Base-by-base conservation (phyloP, 2,888 invertebrate genomes). In the Pollenia labialis region DNA sequence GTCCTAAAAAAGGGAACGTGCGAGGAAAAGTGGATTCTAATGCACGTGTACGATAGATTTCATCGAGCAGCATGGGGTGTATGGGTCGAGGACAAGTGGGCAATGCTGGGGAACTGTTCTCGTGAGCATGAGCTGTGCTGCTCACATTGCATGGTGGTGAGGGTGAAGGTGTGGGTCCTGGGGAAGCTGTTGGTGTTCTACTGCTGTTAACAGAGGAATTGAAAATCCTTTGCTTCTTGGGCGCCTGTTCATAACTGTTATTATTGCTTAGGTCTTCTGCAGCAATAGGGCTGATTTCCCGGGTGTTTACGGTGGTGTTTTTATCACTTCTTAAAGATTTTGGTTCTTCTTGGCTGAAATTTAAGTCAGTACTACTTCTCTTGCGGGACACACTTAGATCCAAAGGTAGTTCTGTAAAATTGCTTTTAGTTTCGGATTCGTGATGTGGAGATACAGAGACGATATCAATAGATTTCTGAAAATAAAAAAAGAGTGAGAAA, bases 1-100 rank as follows among this genome's bases (percentile, higher is more conserved):
- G 95, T 91, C 96, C 96, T 94, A 97, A 95, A 95, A 97, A 97
- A 94, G 97, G 96, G 91, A 97, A 96, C 0, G 95, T 95, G 0
- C 95, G 94, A 81, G 95, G 95, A 16, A 96, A 94, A 0, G 96
- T 94, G 0, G 87, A 85, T 60, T 85, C 0, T 32, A 96, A 91
- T 12, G 89, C 94, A 75, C 95, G 94, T 44, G 95, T 94, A 62
- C 96, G 94, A 91, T 96, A 97, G 94, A 97, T 95, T 2, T 95
- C 95, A 85, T 97, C 97, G 62, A 97, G 94, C 76, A 97, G 94
- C 93, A 96, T 95, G 60, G 97, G 97, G 90, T 97, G 97, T 83
- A 97, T 96, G 0, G 97, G 97, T 91, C 96, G 95, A 0, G 98
- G 98, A 90, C 97, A 98, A 0, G 96, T 79, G 58, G 85, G 87